Conservation (phyloP, 1,140 invertebrate species). For the Drosophila varians region DNA sequence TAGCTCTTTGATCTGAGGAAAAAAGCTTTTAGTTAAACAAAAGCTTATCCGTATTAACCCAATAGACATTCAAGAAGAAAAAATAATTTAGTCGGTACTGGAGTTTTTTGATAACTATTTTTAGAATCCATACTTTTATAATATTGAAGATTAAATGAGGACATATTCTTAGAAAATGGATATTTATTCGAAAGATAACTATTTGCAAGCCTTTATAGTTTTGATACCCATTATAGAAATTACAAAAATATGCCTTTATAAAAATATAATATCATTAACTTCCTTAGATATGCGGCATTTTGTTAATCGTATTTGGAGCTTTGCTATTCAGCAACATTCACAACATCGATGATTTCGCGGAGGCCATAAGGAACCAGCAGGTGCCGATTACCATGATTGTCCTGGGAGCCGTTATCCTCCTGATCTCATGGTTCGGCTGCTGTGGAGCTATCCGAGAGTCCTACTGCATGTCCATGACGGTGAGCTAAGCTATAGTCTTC, state of each 20-base stretch:
- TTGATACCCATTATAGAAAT: too few species aligned
- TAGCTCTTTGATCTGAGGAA: background rate
- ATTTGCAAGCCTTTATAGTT: too few species aligned
- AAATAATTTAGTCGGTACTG: background rate
- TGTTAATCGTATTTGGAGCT: constrained; percentile 86
- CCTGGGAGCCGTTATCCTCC: constrained; percentile 89
- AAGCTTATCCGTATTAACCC: background rate
- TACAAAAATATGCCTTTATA: too few species aligned
- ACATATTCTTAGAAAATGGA: too few species aligned
- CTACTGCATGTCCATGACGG: constrained; percentile 92
- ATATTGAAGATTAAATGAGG: too few species aligned
- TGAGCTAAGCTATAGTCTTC: constrained; percentile 73
- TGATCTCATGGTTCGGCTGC: constrained; percentile 93
- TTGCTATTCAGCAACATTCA: constrained; percentile 85
- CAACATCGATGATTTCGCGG: constrained; percentile 84
- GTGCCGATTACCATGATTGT: constrained; percentile 88
- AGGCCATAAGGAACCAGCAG: constrained; percentile 84
- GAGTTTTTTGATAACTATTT: too few species aligned
- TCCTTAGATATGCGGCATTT: constrained; percentile 87
- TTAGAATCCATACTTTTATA: too few species aligned
- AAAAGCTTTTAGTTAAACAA: background rate
- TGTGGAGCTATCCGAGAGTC: constrained; percentile 93
- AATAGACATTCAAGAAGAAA: background rate
- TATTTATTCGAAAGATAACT: too few species aligned
- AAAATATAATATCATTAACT: background rate